Evolutionary conservation across 2,797 vertebrate species (phyloP).

Genomic region (Nyctalus aviator): DNA sequence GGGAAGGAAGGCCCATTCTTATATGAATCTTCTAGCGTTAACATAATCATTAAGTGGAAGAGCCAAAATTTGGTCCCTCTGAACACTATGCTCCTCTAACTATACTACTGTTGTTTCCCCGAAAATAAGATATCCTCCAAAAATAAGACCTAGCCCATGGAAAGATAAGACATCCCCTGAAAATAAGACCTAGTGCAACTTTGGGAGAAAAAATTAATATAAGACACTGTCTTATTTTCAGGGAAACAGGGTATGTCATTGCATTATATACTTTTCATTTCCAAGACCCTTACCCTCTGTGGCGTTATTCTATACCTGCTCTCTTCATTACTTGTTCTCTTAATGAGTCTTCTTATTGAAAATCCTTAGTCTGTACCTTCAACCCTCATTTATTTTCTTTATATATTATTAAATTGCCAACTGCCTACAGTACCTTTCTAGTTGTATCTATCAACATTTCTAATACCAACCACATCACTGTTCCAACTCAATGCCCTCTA

Average conservation of each 20-base stretch:
- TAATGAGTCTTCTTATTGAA: neutral
- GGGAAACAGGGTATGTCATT: neutral
- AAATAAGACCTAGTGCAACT: no score
- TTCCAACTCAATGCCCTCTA: neutral
- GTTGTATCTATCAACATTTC: neutral
- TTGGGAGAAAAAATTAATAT: no score
- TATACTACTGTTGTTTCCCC: neutral
- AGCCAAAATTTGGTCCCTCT: neutral
- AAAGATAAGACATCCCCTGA: no score
- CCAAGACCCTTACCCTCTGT: neutral
- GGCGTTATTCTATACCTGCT: neutral
- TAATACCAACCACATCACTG: neutral
- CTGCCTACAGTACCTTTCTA: neutral
- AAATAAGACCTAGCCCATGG: no score
- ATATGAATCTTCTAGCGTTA: neutral
- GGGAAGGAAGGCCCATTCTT: no score
- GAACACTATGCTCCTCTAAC: neutral
- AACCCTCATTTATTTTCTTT: neutral
- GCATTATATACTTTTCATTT: neutral
- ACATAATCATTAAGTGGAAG: neutral
- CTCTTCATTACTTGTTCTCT: neutral
- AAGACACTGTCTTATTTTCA: no score
- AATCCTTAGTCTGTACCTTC: neutral
- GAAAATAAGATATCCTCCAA: no score
- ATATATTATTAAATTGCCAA: neutral